Conservation (phyloP, 2,797 vertebrate species). For the Chiroxiphia lanceolata region DNA sequence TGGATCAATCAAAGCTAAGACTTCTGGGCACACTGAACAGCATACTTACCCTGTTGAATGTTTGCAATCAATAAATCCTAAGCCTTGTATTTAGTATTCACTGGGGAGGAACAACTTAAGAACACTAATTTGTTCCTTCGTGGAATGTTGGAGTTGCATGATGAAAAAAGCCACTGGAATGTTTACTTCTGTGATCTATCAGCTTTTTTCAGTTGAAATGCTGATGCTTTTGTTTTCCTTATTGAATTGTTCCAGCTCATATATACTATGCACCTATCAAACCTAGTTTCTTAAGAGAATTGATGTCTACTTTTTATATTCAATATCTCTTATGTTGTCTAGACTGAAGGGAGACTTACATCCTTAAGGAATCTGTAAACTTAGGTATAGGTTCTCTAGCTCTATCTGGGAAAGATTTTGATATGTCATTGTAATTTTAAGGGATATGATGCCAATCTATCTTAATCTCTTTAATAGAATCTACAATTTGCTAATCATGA, state of each 20-base stretch:
- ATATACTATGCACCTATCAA: background rate
- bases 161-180: background rate
- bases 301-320: background rate
- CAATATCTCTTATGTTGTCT: background rate
- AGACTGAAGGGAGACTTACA: background rate
- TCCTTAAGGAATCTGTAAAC: background rate
- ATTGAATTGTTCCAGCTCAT: background rate
- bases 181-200: background rate
- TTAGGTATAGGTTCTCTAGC: background rate
- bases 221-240: background rate
- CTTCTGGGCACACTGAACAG: background rate
- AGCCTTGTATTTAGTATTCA: background rate
- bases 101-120: background rate
- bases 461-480: background rate
- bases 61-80: conserved; percentile 25
- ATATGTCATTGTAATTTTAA: background rate
- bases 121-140: conserved; percentile 4
- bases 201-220: background rate
- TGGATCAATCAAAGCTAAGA: conserved; percentile 11
- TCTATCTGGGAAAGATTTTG: background rate
- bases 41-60: background rate
- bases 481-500: background rate
- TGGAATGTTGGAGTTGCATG: background rate
- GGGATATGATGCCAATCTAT: background rate
- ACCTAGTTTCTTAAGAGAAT: background rate